phyloP scores from a whole-genome alignment of 2,888 invertebrate genomes.

The Drosophila stalkeri region DNA sequence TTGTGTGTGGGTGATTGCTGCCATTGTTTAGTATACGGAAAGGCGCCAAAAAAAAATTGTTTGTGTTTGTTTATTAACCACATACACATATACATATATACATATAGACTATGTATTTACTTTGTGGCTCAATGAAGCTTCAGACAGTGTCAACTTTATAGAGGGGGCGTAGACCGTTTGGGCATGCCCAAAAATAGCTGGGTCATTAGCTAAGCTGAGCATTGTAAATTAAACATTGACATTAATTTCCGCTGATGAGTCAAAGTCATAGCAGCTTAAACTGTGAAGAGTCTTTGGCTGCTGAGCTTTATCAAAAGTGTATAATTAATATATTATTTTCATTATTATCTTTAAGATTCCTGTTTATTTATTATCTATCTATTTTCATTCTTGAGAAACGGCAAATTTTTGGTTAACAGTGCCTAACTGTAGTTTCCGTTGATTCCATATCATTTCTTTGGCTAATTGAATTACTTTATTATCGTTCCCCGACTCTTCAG shows the following conservation, averaged over 20 bases:
- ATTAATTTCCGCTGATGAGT: constrained; percentile 47
- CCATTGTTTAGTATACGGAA: constrained; percentile 63
- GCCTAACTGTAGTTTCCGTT: constrained; percentile 38
- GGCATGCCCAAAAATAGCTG: constrained; percentile 57
- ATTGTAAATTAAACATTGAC: constrained; percentile 46
- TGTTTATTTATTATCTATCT: neutral
- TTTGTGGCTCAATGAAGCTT: constrained; percentile 57
- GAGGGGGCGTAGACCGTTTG: constrained; percentile 47
- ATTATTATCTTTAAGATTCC: neutral
- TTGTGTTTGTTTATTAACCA: constrained; percentile 37
- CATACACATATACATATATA: constrained; percentile 26
- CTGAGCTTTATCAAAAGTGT: too few relatives aligned
- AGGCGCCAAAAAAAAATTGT: constrained; percentile 60
- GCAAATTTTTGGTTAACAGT: constrained; percentile 22
- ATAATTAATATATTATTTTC: neutral
- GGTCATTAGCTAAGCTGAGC: constrained; percentile 63
- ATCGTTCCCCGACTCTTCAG: constrained; percentile 20
- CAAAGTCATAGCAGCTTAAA: constrained; percentile 21
- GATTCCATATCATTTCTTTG: constrained; percentile 29
- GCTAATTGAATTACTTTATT: constrained; percentile 52
- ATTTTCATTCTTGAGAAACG: constrained; percentile 14
- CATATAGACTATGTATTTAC: constrained; percentile 24
- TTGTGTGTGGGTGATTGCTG: constrained; percentile 62
- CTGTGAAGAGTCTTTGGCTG: neutral
- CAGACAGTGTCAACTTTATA: constrained; percentile 26